Base-by-base conservation (phyloP, 2,888 invertebrate species). In the Athetis lepigone region DNA sequence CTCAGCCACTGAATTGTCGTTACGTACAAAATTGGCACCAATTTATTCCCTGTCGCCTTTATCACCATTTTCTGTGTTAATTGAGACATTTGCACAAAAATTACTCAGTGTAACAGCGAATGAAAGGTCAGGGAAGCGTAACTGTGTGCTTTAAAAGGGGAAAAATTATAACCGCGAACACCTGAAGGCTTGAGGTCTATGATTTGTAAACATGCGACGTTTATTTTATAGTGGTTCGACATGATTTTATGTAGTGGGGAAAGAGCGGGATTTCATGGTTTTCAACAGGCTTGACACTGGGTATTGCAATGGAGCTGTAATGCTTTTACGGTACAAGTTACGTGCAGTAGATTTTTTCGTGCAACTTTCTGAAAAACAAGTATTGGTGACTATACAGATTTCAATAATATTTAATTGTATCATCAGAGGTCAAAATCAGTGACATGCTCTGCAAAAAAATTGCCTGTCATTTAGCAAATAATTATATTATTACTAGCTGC, bases 71-170 rank as follows among this genome's bases (percentile, higher is more conserved):
- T 85, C 85, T 82, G 84, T 88, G 90, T 88, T 91, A 91, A 92
- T 92, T 91, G 90, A 91, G 90, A 89, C 90, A 91, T 92, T 92
- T 91, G 88, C 89, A 88, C 85, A 85, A 86, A 87, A 90, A 90
- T 91, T 85, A 83, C 85, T 78, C 65, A 79, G 80, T 81, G 83
- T 82, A 73, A 77, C 58, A 82, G 75, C 74, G 75, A 86, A 85
- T 81, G 77, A 77, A 83, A 80, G 76, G 72, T 67, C 67, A 69
- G 59, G 54, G 70, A 71, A 75, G 52, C 56, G 51, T 85, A 85
- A 77, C 72, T 36, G 61, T 71, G 56, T 70, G 55, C 51, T 63
- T 69, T 72, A 69, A 77, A 77, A 61, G 55, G 56, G 69, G 61
- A 68, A 73, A 76, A 82, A 82, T 79, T 79, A 76, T 73, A 70